Conservation (phyloP, 2,888 invertebrate species). For the Platycheirus albimanus region DNA sequence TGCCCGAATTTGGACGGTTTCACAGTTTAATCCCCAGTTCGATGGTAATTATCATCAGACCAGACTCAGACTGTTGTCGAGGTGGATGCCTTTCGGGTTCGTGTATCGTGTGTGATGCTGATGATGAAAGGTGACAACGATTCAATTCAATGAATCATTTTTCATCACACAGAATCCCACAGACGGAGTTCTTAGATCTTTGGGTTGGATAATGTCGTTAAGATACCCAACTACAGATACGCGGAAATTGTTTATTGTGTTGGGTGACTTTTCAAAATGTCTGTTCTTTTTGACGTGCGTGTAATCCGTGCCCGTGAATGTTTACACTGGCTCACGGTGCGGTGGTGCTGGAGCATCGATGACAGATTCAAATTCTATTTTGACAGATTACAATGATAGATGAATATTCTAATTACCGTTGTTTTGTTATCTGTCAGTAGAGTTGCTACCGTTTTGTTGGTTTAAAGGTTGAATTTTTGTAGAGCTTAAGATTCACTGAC, state of each 20-base stretch:
- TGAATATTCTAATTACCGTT: slow-evolving; percentile 72
- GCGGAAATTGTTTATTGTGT: slow-evolving; percentile 42
- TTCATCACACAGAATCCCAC: slow-evolving; percentile 9
- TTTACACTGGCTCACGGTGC: slow-evolving; percentile 16
- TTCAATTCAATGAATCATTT: slow-evolving; percentile 72
- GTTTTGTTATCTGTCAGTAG: slow-evolving; percentile 55
- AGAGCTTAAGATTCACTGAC: slow-evolving; percentile 18
- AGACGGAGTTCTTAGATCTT: neutral
- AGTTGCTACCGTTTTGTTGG: slow-evolving; percentile 15
- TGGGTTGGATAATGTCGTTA: slow-evolving; percentile 11
- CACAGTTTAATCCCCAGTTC: slow-evolving; percentile 72
- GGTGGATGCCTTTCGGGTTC: neutral
- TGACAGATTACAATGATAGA: slow-evolving; percentile 62
- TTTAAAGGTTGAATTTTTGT: neutral
- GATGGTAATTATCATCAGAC: slow-evolving; percentile 67
- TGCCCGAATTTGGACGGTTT: slow-evolving; percentile 65
- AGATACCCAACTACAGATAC: slow-evolving; percentile 13
- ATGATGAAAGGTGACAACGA: slow-evolving; percentile 71
- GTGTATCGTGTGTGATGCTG: too few relatives aligned
- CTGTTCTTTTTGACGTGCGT: slow-evolving; percentile 60
- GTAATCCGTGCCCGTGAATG: slow-evolving; percentile 53
- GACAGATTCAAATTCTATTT: slow-evolving; percentile 50
- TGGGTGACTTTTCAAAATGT: slow-evolving; percentile 44
- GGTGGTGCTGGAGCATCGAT: slow-evolving; percentile 6
- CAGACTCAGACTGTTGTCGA: neutral